Evolutionary conservation across 2,113 vertebrate species (phyloP), one percentile per base, ranked within the genome.

Genomic region (Opisthocomus hoazin): DNA sequence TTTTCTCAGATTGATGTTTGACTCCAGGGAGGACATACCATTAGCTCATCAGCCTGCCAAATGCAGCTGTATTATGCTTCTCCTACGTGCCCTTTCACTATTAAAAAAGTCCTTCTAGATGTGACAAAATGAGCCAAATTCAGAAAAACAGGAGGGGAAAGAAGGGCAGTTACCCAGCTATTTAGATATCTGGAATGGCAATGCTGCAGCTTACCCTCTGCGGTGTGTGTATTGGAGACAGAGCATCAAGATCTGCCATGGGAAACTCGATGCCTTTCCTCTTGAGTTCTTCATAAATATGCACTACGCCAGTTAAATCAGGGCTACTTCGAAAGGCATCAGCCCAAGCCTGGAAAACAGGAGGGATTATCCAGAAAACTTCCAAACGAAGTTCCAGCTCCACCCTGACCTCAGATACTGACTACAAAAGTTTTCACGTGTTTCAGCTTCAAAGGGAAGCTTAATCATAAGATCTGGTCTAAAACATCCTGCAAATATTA

Each of bases 301-400:
- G 99, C 82, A 99, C 99, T 12, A 99, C 99, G 10, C 99, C 99
- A 1, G 99, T 99, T 91, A 99, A 98, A 96, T 99, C 99, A 5
- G 99, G 99, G 79, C 99, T 99, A 96, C 99, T 99, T 92, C 99
- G 98, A 96, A 99, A 99, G 29, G 99, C 99, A 86, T 99, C 99
- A 4, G 99, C 99, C 99, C 99, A 99, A 3, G 99, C 99, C 99
- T 99, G 98, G 50, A 87, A 96, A 76, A 89, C 70, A 94, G 0
- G 3, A 93, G 71, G 79, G 81, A 94, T 95, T 94, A 92, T 43
- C 94, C 84, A 91, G 48, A 81, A 88, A 90, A 21, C 57, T 86
- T 46, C 64, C 48, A 56, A 74, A 68, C 0, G 5, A 63, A 87
- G 65, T 68, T 82, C 70, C 68, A 88, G 81, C 45, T 82, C 74